phyloP scores from a whole-genome alignment of 2,113 vertebrate genomes.

The Neofelis nebulosa region DNA sequence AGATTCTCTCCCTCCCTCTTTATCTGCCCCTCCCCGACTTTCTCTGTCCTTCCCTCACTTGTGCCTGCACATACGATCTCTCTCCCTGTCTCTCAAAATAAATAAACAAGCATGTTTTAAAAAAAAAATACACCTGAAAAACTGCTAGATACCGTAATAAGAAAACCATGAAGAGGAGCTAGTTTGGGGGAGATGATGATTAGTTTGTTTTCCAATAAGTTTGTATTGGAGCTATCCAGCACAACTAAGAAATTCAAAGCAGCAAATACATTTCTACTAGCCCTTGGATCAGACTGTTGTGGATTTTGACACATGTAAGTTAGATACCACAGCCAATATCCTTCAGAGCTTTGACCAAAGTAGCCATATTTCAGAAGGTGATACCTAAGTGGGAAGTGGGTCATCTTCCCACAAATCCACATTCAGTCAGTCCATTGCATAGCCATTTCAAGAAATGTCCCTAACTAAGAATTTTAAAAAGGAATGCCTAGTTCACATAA shows the following conservation, averaged over 20 bases:
- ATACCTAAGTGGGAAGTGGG: slow-evolving; percentile 25
- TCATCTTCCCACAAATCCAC: not conserved
- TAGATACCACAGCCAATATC: slow-evolving; percentile 19
- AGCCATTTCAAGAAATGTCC: slow-evolving; percentile 15
- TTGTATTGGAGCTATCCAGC: not conserved
- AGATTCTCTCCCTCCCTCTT: too few relatives aligned
- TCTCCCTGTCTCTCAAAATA: too few relatives aligned
- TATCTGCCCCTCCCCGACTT: too few relatives aligned
- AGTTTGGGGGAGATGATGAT: not conserved
- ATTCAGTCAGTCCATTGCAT: not conserved
- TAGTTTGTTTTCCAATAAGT: not conserved
- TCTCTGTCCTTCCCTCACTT: too few relatives aligned
- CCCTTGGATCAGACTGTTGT: not conserved
- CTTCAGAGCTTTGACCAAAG: not conserved
- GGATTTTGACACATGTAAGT: slow-evolving; percentile 58
- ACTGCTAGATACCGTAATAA: not conserved
- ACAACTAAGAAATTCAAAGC: slow-evolving; percentile 38
- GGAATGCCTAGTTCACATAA: not conserved
- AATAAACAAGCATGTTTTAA: not conserved
- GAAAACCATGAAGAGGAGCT: not conserved
- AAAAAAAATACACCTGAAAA: slow-evolving; percentile 11
- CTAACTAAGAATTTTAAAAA: slow-evolving; percentile 19
- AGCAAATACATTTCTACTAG: not conserved
- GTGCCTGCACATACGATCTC: too few relatives aligned
- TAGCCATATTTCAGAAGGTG: slow-evolving; percentile 13